These are phyloP conservation scores for Drosophila picticornis DNA, from an alignment of 2,888 invertebrate species.

Conservation along the genomic window DNA sequence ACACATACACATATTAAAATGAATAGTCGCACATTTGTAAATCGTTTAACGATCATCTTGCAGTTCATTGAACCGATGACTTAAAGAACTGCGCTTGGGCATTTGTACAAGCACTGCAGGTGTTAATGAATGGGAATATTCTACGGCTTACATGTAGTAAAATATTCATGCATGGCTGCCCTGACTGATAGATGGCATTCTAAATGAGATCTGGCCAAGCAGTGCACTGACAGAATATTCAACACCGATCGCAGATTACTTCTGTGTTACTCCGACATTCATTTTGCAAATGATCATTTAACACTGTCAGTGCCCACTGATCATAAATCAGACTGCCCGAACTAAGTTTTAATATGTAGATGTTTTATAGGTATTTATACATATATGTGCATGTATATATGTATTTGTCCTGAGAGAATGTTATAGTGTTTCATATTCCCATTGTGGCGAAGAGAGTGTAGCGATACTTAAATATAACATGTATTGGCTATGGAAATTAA, in stretches of 20 bases:
- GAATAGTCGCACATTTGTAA: conserved; percentile 12
- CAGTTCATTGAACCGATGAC: conserved; percentile 47
- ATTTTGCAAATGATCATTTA: conserved; percentile 56
- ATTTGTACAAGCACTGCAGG: conserved; percentile 15
- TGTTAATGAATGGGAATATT: conserved; percentile 36
- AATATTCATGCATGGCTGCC: conserved; percentile 20
- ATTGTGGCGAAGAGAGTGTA: neutral
- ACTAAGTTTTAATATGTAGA: conserved; percentile 5
- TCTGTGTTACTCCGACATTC: conserved; percentile 57
- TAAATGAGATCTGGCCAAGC: conserved; percentile 25
- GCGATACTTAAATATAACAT: neutral
- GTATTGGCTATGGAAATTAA: neutral
- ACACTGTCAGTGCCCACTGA: conserved; percentile 45
- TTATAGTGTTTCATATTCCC: neutral
- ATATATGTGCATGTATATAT: neutral
- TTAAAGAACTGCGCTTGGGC: conserved; percentile 16
- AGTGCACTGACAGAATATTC: conserved; percentile 46
- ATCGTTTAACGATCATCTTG: conserved; percentile 25
- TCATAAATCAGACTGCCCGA: conserved; percentile 52
- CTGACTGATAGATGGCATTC: conserved; percentile 18
- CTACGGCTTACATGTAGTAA: conserved; percentile 2
- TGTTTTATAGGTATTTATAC: neutral
- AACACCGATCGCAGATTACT: conserved; percentile 53
- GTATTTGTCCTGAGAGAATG: neutral
- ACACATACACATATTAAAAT: conserved; percentile 16